Evolutionary conservation across 2,888 invertebrate species (phyloP), one percentile per base, ranked within the genome.

Genomic region (Dexiosoma caninum): DNA sequence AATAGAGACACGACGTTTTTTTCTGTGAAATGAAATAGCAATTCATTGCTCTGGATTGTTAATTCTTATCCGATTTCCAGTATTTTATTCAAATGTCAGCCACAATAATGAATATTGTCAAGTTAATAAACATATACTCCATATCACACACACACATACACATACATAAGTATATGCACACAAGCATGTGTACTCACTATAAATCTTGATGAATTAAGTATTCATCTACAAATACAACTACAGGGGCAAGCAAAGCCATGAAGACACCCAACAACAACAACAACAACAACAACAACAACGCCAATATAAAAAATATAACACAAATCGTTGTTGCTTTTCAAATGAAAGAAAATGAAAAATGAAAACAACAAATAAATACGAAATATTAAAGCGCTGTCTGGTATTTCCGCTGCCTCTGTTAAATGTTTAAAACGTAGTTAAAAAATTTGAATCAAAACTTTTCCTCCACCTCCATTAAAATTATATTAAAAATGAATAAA

Each of bases 21-120:
- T 21, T 10, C 2, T 21, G 10, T 16, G 2, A 19, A 32, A 32
- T 27, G 60, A 60, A 59, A 40, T 9, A 49, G 30, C 75, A 81
- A 76, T 81, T 81, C 78, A 72, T 71, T 70, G 74, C 55, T 51
- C 59, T 70, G 60, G 55, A 8, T 60, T 70, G 64, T 80, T 67
- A 76, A 60, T 46, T 59, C 78, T 83, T 83, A 82, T 83, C 81
- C 78, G 83, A 81, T 79, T 81, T 71, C 59, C 69, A 59, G 70
- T 81, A 75, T 66, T 77, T 77, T 70, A 72, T 75, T 82, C 59
- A 46, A 82, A 75, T 81, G 78, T 81, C 75, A 78, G 81, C 80
- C 69, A 44, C 37, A 49, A 64, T 69, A 70, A 32, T 53, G 16
- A 49, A 49, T 49, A 49, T 44, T 59, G 37, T 21, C 14, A 57